Base-by-base conservation (phyloP, 2,888 invertebrate genomes). In the Ferrisia virgata region DNA sequence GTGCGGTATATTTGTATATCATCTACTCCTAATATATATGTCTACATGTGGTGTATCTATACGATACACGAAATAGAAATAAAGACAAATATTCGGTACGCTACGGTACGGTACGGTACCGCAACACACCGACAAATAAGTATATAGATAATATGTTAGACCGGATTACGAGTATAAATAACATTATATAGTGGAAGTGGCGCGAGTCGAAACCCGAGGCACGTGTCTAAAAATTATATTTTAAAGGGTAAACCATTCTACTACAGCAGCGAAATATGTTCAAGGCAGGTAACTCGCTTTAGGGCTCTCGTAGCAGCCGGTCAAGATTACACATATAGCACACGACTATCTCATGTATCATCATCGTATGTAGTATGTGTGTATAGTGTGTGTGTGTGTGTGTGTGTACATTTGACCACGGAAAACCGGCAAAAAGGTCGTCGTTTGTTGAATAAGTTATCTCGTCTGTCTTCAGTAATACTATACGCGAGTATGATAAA, bases 361-460 rank as follows among this genome's bases (percentile, higher is more conserved):
- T 64, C 64, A n/a, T n/a, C n/a, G n/a, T n/a, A n/a, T n/a, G n/a
- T n/a, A n/a, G n/a, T n/a, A n/a, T n/a, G n/a, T n/a, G n/a, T n/a
- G n/a, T n/a, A n/a, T n/a, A n/a, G n/a, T n/a, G n/a, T n/a, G n/a
- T n/a, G n/a, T n/a, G n/a, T n/a, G n/a, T n/a, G n/a, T n/a, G n/a
- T n/a, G n/a, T n/a, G n/a, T n/a, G n/a, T n/a, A 28, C 64, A 64
- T 64, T 64, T 64, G 64, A 64, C 64, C n/a, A n/a, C 64, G 64
- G 64, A 64, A 13, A 28, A 25, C n/a, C n/a, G n/a, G n/a, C 31
- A 15, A 58, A 58, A 64, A 64, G 64, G 64, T 64, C 64, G 64
- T 28, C 6, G 5, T 39, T 39, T 39, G n/a, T 40, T 40, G 40
- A 11, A 13, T 5, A 11, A 8, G 18, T 22, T 53, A 53, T 22